Base-by-base conservation (phyloP, 2,113 vertebrate genomes). In the Corvus hawaiiensis region DNA sequence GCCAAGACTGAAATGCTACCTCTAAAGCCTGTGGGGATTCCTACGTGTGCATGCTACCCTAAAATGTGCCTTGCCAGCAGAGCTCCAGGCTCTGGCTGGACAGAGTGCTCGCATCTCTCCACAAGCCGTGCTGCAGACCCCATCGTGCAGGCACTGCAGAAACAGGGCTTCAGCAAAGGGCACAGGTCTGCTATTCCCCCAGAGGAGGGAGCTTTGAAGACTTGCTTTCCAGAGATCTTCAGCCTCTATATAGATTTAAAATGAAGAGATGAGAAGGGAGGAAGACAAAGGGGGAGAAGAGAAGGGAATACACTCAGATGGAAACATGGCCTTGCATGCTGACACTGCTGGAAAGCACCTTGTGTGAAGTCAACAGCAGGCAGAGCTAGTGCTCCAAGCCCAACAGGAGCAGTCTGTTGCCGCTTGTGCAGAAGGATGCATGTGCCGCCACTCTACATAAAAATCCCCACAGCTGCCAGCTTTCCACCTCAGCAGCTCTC, bases 131-230 rank as follows among this genome's bases (percentile, higher is more conserved):
- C 49, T 0, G 0, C 32, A 74, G 77, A 49, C 27, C 67, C 43
- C 0, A 0, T 0, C 0, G 7, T 68, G 80, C 32, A 64, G 22
- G 20, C n/a, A 4, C 74, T 84, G 58, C 1, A 0, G 61, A 56
- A 62, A 55, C 0, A 0, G 18, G 6, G 4, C n/a, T 62, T 71
- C n/a, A 35, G 56, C 32, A 71, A 69, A 71, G 37, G 72, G 27
- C 27, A 71, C 37, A 56, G 35, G 33, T 22, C 37, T 66, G 20
- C 1, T 0, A 5, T 61, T 78, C 22, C 28, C 16, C 16, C 84
- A 61, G 51, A 52, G 39, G 20, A 85, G 14, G 35, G 37, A 82
- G 41, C 12, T 78, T 59, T 61, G 35, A 69, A 75, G 68, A 69
- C 16, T 13, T n/a, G 20, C 17, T 87, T 91, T 76, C 35, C 30